These are phyloP conservation scores for Drosophila nr. fundita DNA, from an alignment of 2,888 invertebrate species.

Conservation along the genomic window DNA sequence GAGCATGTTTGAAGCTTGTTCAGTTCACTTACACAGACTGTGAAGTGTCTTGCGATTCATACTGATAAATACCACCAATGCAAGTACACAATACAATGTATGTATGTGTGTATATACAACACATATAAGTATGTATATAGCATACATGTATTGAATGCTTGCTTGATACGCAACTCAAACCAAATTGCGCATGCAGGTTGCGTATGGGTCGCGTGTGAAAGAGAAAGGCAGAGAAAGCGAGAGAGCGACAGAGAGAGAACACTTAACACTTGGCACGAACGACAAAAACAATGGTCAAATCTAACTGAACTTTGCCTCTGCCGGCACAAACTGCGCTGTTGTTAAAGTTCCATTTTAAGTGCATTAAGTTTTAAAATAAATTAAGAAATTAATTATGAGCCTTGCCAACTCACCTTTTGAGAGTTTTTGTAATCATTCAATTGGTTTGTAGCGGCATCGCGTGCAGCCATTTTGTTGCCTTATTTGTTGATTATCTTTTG, in stretches of 20 bases:
- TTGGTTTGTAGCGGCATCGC: conserved; percentile 88
- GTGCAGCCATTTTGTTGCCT: conserved; percentile 77
- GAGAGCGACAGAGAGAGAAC: background rate
- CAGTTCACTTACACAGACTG: background rate
- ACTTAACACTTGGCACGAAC: conserved; percentile 6
- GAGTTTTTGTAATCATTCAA: conserved; percentile 87
- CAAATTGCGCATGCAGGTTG: background rate
- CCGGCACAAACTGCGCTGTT: conserved; percentile 13
- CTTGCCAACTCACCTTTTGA: conserved; percentile 86
- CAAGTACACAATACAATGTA: background rate
- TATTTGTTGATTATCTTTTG: conserved; percentile 38
- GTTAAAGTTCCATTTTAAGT: background rate
- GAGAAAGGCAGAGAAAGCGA: background rate
- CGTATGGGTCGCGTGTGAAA: background rate
- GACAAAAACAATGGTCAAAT: conserved; percentile 13
- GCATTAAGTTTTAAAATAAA: background rate
- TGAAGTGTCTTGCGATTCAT: background rate
- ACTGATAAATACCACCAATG: background rate
- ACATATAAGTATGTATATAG: background rate
- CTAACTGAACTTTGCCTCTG: conserved; percentile 38
- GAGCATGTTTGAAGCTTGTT: background rate
- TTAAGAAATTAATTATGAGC: background rate
- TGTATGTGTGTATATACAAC: background rate
- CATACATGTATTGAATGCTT: background rate
- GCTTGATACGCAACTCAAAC: background rate